A percentile compares a stretch with the other conserved stretches of the same genome.
phyloP scores from a whole-genome alignment of 2,113 vertebrate genomes.

The Telmatochromis sp. region DNA sequence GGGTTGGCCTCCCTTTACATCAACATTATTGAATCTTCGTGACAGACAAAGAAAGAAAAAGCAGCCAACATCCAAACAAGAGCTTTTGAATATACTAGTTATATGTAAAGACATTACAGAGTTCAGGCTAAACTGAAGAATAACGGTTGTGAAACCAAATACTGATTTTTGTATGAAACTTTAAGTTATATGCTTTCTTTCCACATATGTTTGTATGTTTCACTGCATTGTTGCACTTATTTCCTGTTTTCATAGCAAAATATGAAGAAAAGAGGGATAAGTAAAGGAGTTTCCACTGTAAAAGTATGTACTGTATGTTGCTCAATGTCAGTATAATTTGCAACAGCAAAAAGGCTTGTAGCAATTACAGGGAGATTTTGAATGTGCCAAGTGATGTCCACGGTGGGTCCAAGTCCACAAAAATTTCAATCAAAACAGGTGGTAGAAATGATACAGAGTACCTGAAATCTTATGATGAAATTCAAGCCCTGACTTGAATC shows the following conservation, averaged over 20 bases:
- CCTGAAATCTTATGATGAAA: background rate
- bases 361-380: background rate
- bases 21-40: background rate
- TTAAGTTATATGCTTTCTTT: background rate
- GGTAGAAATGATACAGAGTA: background rate
- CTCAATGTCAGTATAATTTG: background rate
- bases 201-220: background rate
- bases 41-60: background rate
- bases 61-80: background rate
- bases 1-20: background rate
- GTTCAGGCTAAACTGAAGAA: background rate
- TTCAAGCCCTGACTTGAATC: background rate
- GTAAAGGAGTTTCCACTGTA: background rate
- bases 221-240: background rate
- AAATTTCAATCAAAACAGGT: background rate
- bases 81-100: background rate
- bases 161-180: background rate
- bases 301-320: background rate
- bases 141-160: background rate
- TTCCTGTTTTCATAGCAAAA: background rate
- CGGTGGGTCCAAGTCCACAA: background rate
- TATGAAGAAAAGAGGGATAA: background rate
- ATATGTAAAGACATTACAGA: background rate
- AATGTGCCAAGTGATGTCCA: background rate
- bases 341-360: background rate